Evolutionary conservation across 2,113 vertebrate genomes (phyloP).

Genomic region (Apeltes quadracus): DNA sequence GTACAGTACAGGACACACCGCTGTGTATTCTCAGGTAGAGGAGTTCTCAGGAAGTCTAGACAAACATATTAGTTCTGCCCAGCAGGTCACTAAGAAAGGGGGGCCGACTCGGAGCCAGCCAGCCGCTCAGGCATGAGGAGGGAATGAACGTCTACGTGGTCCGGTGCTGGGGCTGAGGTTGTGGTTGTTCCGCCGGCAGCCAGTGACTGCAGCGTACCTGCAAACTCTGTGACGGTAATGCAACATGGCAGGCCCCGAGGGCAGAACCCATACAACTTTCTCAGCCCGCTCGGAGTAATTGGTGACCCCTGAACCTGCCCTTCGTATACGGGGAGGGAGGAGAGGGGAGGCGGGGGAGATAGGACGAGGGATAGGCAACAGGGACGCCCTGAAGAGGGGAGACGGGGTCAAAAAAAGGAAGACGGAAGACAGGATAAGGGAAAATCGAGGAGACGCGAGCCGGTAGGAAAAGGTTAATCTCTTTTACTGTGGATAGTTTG

Average conservation of each 20-base stretch:
- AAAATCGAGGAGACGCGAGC: slow-evolving; percentile 60
- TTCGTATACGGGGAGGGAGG: slow-evolving; percentile 77
- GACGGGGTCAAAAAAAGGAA: slow-evolving; percentile 61
- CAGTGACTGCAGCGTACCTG: slow-evolving; percentile 78
- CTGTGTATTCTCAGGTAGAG: slow-evolving; percentile 33
- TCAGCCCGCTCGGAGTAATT: slow-evolving; percentile 89
- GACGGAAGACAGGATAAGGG: slow-evolving; percentile 49
- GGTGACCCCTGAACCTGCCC: slow-evolving; percentile 87
- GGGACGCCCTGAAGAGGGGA: slow-evolving; percentile 57
- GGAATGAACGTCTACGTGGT: slow-evolving; percentile 56
- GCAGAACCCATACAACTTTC: slow-evolving; percentile 84
- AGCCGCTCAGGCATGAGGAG: slow-evolving; percentile 64
- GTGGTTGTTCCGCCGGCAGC: slow-evolving; percentile 58
- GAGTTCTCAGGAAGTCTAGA: slow-evolving; percentile 61
- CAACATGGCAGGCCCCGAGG: slow-evolving; percentile 84
- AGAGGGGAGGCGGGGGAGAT: slow-evolving; percentile 68
- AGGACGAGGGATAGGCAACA: slow-evolving; percentile 62
- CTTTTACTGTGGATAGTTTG: slow-evolving; percentile 54
- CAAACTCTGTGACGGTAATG: slow-evolving; percentile 83
- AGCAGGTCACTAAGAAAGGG: slow-evolving; percentile 56
- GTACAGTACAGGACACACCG: slow-evolving; percentile 7
- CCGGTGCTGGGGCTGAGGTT: slow-evolving; percentile 40
- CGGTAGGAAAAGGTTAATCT: slow-evolving; percentile 72
- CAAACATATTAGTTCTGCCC: slow-evolving; percentile 66
- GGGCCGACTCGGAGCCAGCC: slow-evolving; percentile 47